Conservation (phyloP, 2,113 vertebrate species). For the Perca schrenkii region DNA sequence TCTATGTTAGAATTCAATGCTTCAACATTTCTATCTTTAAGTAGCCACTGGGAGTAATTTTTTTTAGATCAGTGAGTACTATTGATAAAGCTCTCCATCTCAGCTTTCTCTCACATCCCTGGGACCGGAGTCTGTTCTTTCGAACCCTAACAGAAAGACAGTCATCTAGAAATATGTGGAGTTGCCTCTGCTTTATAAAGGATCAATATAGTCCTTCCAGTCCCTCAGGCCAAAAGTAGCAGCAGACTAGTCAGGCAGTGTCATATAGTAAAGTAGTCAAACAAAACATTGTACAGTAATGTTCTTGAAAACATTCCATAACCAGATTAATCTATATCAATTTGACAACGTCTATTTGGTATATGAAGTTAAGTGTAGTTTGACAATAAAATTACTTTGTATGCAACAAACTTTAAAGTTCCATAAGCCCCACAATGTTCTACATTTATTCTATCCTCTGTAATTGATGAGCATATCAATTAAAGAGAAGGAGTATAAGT, state of each 20-base stretch:
- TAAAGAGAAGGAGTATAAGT: not conserved
- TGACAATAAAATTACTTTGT: slow-evolving; percentile 3
- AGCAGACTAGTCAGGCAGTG: not conserved
- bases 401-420: not conserved
- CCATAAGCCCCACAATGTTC: not conserved
- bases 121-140: slow-evolving; percentile 36
- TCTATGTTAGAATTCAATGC: slow-evolving; percentile 25
- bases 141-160: slow-evolving; percentile 2
- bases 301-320: not conserved
- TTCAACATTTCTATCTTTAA: not conserved
- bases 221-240: slow-evolving; percentile 4
- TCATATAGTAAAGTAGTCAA: not conserved
- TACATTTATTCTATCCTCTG: slow-evolving; percentile 5
- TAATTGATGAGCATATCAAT: not conserved
- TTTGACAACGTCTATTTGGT: not conserved
- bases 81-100: slow-evolving; percentile 30
- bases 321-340: not conserved
- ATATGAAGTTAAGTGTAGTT: not conserved
- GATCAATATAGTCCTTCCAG: slow-evolving; percentile 33
- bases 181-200: slow-evolving; percentile 37
- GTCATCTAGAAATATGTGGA: slow-evolving; percentile 18
- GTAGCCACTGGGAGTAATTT: not conserved
- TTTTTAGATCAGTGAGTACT: slow-evolving; percentile 8
- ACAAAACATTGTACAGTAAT: not conserved
- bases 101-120: slow-evolving; percentile 35